A percentile compares a stretch with the other conserved stretches of the same genome.
phyloP scores from a whole-genome alignment of 2,797 vertebrate species.

The Typhlichthys subterraneus region DNA sequence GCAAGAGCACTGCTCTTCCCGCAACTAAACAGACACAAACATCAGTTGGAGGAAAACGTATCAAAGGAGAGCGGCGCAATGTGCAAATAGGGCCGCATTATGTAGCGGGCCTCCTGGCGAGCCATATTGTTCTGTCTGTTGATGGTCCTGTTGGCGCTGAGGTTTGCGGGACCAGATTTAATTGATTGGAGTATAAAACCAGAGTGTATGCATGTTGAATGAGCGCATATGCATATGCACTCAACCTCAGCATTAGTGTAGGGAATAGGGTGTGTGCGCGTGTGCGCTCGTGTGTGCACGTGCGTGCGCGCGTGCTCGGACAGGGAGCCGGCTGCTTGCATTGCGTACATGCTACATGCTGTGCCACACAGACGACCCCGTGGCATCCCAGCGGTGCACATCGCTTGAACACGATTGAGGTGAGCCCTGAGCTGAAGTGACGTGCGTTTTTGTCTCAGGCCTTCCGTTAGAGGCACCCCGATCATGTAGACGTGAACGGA shows the following conservation, averaged over 20 bases:
- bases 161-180: slow-evolving; percentile 47
- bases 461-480: slow-evolving; percentile 56
- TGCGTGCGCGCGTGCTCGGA: slow-evolving; percentile 8
- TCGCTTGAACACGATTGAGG: slow-evolving; percentile 72
- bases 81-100: slow-evolving; percentile 68
- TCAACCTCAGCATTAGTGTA: background rate
- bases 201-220: slow-evolving; percentile 32
- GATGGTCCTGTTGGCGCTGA: slow-evolving; percentile 57
- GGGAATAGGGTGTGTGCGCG: slow-evolving; percentile 8
- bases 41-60: slow-evolving; percentile 77
- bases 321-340: slow-evolving; percentile 6
- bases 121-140: slow-evolving; percentile 74
- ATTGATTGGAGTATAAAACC: slow-evolving; percentile 6
- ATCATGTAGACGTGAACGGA: slow-evolving; percentile 34
- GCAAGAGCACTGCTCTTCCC: slow-evolving; percentile 67
- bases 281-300: background rate
- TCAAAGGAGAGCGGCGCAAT: slow-evolving; percentile 76
- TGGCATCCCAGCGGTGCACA: slow-evolving; percentile 47
- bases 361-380: slow-evolving; percentile 39
- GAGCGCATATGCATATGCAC: background rate
- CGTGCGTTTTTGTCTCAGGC: slow-evolving; percentile 63
- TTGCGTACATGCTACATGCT: slow-evolving; percentile 34
- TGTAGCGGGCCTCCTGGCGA: slow-evolving; percentile 69
- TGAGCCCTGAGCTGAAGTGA: slow-evolving; percentile 72
- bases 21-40: slow-evolving; percentile 72